Evolutionary conservation across 2,113 vertebrate genomes (phyloP).

Genomic region (Bubo scandiacus): DNA sequence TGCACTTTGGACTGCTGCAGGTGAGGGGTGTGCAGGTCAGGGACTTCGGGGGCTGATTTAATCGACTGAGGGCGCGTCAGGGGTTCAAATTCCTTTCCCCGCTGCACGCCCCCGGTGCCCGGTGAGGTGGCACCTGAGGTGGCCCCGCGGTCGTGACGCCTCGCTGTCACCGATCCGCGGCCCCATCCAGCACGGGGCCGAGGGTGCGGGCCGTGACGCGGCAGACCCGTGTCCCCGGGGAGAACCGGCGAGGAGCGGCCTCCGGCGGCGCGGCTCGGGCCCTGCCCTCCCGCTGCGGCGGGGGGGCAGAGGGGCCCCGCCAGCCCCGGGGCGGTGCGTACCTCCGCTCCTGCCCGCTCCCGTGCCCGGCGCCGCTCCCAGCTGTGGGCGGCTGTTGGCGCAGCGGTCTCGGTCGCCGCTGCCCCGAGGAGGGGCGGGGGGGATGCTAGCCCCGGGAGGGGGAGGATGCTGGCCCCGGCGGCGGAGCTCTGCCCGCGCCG

Average conservation of each 20-base stretch:
- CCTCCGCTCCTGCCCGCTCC: background rate
- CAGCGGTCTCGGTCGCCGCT: background rate
- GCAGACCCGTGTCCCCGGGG: background rate
- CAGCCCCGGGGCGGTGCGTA: background rate
- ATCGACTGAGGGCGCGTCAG: background rate
- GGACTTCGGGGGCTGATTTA: background rate
- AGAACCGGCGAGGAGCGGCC: background rate
- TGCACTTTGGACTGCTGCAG: fast-evolving
- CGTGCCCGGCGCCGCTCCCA: background rate
- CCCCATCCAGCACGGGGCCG: background rate
- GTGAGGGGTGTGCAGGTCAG: background rate
- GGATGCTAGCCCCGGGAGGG: background rate
- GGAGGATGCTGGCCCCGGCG: background rate
- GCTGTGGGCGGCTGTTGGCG: background rate
- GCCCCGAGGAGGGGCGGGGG: background rate
- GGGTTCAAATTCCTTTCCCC: background rate
- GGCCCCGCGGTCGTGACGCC: background rate
- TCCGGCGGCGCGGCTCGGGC: background rate
- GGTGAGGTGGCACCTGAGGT: background rate
- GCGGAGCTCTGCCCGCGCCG: background rate
- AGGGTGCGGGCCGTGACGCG: background rate
- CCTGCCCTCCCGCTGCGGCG: background rate
- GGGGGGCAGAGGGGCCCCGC: background rate
- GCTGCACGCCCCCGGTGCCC: background rate
- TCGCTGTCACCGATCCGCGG: background rate